A percentile compares a stretch with the other conserved stretches of the same genome.
phyloP scores from a whole-genome alignment of 2,797 vertebrate genomes.

The Tenualosa thibaudeaui region DNA sequence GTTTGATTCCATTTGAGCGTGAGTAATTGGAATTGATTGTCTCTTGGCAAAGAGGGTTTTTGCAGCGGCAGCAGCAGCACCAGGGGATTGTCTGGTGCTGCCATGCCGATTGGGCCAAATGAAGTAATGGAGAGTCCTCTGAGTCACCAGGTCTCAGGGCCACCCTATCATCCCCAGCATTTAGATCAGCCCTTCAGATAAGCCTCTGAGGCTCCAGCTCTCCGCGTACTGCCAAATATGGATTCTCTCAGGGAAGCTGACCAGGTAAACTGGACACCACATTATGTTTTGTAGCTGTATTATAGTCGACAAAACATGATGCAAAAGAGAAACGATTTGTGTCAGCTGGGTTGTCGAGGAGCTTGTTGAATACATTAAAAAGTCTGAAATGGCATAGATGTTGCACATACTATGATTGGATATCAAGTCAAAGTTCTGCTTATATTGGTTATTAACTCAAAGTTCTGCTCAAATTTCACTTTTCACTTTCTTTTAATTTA shows the following conservation, averaged over 20 bases:
- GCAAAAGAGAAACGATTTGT: no score
- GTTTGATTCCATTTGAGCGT: slow-evolving; percentile 24
- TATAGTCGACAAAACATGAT: no score
- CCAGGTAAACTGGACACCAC: not conserved
- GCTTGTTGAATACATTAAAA: no score
- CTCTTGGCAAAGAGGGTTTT: not conserved
- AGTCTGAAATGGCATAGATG: no score
- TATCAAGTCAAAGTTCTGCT: no score
- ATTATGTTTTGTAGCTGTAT: not conserved
- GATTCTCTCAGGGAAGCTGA: not conserved
- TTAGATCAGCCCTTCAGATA: slow-evolving; percentile 33
- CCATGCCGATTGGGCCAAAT: slow-evolving; percentile 33
- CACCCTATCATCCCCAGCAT: slow-evolving; percentile 31
- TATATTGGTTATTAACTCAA: no score
- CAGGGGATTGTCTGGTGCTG: slow-evolving; percentile 9
- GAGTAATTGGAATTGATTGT: slow-evolving; percentile 32
- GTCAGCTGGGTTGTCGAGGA: no score
- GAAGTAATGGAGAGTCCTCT: slow-evolving; percentile 36
- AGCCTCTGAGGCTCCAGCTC: not conserved
- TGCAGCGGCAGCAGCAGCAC: not conserved
- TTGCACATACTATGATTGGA: no score
- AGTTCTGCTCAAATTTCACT: no score
- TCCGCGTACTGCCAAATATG: not conserved
- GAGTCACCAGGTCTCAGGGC: slow-evolving; percentile 29
- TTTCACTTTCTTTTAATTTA: no score